Evolutionary conservation across 2,113 vertebrate genomes (phyloP), one percentile per base, ranked within the genome.

Genomic region (Brachirus orientalis): DNA sequence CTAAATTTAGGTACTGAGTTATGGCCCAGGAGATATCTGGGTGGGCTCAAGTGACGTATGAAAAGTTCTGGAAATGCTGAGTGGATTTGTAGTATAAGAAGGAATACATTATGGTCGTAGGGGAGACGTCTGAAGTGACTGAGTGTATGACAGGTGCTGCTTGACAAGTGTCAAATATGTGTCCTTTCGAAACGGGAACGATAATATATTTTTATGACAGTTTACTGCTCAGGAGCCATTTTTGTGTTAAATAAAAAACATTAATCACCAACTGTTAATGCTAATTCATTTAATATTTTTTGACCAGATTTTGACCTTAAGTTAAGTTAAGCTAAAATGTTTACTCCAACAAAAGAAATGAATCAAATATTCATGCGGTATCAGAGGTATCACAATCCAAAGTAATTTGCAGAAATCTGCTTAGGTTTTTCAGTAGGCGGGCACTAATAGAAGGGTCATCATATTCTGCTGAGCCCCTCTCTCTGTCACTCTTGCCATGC

Each of bases 81-180:
- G 90, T 84, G 85, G 90, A 91, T 94, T 93, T 93, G 76, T 85
- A 87, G 86, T 79, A 86, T 87, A 93, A 90, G 89, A 79, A 87
- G 92, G 82, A 94, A 96, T 94, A 95, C 92, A 83, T 83, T 90
- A 86, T 90, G 86, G 88, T 92, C 91, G 94, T 94, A 94, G 94
- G 91, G 94, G 93, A 92, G 93, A 93, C 93, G 92, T 91, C 86
- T 91, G 85, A 76, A 69, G 90, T 95, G 94, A 94, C 94, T 92
- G 94, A 97, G 95, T 91, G 91, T 83, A 54, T 83, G 93, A 96
- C 95, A 97, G 96, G 94, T 97, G 94, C 86, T 86, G 87, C 83
- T 82, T 86, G 85, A 79, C 20, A 47, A 73, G n/a, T 94, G 94
- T 95, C 94, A 93, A 80, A 93, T 94, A 93, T 92, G 69, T 83